Conservation (phyloP, 2,113 vertebrate genomes). For the Calyptomena viridis region DNA sequence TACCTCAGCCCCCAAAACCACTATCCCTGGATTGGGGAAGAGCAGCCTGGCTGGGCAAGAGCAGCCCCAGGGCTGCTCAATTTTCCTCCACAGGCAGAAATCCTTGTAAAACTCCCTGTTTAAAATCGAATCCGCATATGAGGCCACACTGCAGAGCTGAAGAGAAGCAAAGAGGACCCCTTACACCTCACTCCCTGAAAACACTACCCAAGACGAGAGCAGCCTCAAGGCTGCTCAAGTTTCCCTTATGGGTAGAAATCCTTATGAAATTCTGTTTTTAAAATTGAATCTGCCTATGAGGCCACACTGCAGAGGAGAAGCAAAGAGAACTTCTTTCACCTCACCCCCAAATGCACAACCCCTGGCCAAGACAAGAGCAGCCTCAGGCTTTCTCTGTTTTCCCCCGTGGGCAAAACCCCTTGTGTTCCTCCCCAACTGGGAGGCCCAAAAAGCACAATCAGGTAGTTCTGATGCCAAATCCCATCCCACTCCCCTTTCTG, state of each 20-base stretch:
- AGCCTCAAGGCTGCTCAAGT: not conserved
- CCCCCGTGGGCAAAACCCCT: not conserved
- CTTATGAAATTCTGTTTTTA: not conserved
- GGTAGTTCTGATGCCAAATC: not conserved
- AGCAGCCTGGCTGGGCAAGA: not conserved
- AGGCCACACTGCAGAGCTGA: not conserved
- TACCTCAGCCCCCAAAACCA: no score
- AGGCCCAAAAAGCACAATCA: not conserved
- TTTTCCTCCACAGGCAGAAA: not conserved
- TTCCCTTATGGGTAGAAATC: not conserved
- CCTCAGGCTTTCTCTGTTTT: not conserved
- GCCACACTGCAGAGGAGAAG: not conserved
- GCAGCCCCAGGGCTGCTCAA: not conserved
- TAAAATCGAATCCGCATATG: accelerated
- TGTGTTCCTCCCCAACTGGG: accelerated
- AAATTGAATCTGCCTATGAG: accelerated
- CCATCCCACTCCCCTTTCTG: not conserved
- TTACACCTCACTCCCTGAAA: not conserved
- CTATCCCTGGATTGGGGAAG: no score
- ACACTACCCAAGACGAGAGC: not conserved
- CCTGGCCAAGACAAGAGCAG: not conserved
- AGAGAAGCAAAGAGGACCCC: not conserved
- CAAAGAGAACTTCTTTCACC: not conserved
- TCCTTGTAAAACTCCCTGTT: not conserved
- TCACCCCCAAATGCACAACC: accelerated